Evolutionary conservation across 2,797 vertebrate genomes (phyloP), one percentile per base, ranked within the genome.

Genomic region (Pseudopleuronectes americanus): DNA sequence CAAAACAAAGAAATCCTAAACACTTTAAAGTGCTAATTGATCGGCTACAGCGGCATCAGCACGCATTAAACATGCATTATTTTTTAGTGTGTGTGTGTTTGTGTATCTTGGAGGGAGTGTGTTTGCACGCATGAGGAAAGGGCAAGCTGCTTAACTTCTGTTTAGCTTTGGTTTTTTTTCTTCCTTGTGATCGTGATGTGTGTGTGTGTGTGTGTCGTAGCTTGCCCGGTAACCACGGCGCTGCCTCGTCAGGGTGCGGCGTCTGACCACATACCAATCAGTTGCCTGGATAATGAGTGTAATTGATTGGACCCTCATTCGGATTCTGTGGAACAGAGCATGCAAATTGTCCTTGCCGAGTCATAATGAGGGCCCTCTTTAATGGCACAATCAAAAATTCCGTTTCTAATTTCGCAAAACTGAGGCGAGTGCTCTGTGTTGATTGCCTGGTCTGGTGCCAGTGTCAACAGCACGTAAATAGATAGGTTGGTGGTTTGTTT

Each of bases 331-430:
- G 79, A 93, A 84, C 87, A 58, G 87, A 90, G 91, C 84, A 87
- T 88, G 75, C 38, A 92, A 92, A 94, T 92, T 94, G 90, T 92
- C 91, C 88, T 91, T 92, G 83, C 76, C 77, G 64, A 86, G 92
- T 78, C 81, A 80, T 92, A 93, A 90, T 85, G 85, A 92, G 67
- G 84, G 19, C 59, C 60, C 79, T 41, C 61, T 90, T 88, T 92
- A 92, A 93, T 59, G 59, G 91, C 84, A 91, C 82, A 92, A 87
- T 90, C 80, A 89, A 87, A 93, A 79, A 90, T 86, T 90, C 93
- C 84, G 84, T 77, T 79, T 63, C 71, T 86, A 89, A 87, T 76
- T 91, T 66, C 61, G 48, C 77, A 36, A 84, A 31, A 80, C 71
- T 36, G 85, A 87, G 45, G 70, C 84, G 64, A 71, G 73, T 31